Evolutionary conservation across 2,888 invertebrate genomes (phyloP).

Genomic region (Galeopsomyia nigrocyanea): DNA sequence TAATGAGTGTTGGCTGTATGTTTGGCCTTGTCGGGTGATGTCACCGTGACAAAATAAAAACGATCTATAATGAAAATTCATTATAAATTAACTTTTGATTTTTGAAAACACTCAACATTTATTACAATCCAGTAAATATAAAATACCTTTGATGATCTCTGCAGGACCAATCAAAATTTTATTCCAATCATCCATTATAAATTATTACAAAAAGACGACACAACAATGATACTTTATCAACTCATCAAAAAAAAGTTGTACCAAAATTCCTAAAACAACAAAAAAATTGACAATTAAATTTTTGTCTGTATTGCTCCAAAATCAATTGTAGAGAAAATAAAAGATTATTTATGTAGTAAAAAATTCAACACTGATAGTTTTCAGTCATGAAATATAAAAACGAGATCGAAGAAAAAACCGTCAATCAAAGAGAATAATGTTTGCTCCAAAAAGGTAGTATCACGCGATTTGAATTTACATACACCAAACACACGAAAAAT

Average conservation of each 20-base stretch:
- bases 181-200: constrained; percentile 62
- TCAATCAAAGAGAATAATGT: no score
- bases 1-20: constrained; percentile 80
- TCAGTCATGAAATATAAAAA: no score
- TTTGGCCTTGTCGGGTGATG: constrained; percentile 75
- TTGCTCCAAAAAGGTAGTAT: no score
- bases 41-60: constrained; percentile 83
- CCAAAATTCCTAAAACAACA: constrained; percentile 6
- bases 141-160: constrained; percentile 65
- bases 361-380: no score
- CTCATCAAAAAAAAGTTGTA: constrained; percentile 8
- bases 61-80: constrained; percentile 69
- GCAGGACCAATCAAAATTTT: constrained; percentile 60
- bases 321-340: no score
- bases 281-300: neutral
- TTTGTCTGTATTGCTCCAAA: no score
- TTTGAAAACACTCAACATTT: constrained; percentile 20
- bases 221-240: constrained; percentile 13
- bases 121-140: constrained; percentile 12
- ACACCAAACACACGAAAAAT: no score
- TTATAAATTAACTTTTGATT: neutral
- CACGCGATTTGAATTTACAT: no score
- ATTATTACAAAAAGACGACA: constrained; percentile 6
- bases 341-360: no score
- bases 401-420: no score